Percentiles rank a stretch among this genome's conserved stretches.
Evolutionary conservation across 2,113 vertebrate species (phyloP).

Genomic region (Campylomormyrus numenius): DNA sequence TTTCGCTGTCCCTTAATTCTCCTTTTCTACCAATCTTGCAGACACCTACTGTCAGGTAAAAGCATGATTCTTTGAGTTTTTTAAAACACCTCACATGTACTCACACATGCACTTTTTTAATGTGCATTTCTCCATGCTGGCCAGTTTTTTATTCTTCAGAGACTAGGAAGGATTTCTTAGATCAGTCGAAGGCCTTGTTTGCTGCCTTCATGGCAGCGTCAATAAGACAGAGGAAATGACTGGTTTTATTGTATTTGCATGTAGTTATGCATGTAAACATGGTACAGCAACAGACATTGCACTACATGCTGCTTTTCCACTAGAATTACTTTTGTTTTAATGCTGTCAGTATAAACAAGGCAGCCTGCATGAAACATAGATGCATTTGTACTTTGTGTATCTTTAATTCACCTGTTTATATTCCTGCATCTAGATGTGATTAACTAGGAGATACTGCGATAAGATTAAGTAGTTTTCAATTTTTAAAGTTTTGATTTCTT

Average conservation of each 20-base stretch:
- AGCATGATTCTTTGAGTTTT: slow-evolving; percentile 25
- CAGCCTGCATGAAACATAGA: background rate
- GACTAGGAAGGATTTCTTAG: background rate
- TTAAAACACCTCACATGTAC: background rate
- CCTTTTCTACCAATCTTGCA: slow-evolving; percentile 26
- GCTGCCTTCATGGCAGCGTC: background rate
- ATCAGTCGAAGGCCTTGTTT: background rate
- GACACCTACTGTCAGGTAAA: slow-evolving; percentile 31
- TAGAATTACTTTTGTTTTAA: background rate
- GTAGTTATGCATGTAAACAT: slow-evolving; percentile 13
- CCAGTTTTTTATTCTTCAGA: background rate
- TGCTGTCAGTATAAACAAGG: background rate
- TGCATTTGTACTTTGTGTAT: background rate
- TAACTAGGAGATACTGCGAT: background rate
- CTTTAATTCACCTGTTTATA: background rate
- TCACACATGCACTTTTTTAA: background rate
- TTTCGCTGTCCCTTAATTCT: slow-evolving; percentile 27
- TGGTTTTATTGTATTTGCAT: background rate
- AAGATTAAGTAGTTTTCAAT: background rate
- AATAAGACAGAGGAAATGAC: background rate
- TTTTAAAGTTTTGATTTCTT: background rate
- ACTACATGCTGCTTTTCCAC: background rate
- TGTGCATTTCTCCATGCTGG: background rate
- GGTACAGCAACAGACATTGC: background rate
- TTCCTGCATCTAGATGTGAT: background rate